Percentiles rank a stretch among this genome's conserved stretches.
phyloP scores from a whole-genome alignment of 35 echinoderm and acorn worm genomes.

The Anneissia japonica region DNA sequence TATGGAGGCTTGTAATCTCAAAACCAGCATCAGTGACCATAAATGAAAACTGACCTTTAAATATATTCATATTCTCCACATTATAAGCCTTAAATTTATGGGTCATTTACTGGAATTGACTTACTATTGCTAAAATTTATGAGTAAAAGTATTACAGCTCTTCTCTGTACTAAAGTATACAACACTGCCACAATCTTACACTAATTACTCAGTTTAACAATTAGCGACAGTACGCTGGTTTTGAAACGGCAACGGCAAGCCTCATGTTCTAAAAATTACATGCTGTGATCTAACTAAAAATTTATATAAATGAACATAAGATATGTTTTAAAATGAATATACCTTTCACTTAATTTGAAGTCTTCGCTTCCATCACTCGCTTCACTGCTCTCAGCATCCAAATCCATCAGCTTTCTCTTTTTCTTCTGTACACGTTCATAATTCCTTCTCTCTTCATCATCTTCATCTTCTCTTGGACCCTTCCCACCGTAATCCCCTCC shows the following conservation, averaged over 20 bases:
- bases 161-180: neutral
- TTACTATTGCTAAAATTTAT: too few species aligned
- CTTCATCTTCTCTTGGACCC: conserved; percentile 36
- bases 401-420: conserved; percentile 56
- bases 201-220: neutral
- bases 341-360: conserved; percentile 46
- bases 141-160: too few species aligned
- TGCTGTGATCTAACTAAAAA: too few species aligned
- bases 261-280: too few species aligned
- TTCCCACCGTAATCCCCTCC: neutral
- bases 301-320: neutral
- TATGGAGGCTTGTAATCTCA: too few species aligned
- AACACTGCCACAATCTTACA: neutral
- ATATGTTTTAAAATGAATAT: neutral
- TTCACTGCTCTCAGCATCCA: conserved; percentile 69
- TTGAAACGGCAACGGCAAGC: neutral
- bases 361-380: conserved; percentile 61
- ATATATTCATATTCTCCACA: too few species aligned
- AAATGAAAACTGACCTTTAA: too few species aligned
- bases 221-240: neutral
- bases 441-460: conserved; percentile 10
- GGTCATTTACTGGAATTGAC: too few species aligned
- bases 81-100: too few species aligned
- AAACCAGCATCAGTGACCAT: too few species aligned
- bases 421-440: neutral